A percentile compares a stretch with the other conserved stretches of the same genome.
These are phyloP conservation scores for Cylas formicarius DNA, from an alignment of 1,140 invertebrate genomes.

Conservation along the genomic window DNA sequence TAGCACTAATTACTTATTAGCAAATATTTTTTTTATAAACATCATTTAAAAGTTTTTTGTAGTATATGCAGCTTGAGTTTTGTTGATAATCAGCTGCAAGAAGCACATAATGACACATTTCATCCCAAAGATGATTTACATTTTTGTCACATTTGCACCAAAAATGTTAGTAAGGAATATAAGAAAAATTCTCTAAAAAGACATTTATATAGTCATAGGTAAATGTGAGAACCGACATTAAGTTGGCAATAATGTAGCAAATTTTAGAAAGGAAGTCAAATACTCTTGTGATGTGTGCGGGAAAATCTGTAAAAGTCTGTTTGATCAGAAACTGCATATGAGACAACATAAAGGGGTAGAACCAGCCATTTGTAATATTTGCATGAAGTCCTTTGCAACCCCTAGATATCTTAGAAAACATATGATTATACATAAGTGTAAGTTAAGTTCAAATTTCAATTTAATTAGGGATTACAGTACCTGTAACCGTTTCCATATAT, in stretches of 20 bases:
- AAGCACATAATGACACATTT: constrained; percentile 3
- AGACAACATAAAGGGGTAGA: constrained; percentile 54
- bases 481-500: background rate
- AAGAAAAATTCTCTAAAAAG: constrained; percentile 30
- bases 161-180: constrained; percentile 25
- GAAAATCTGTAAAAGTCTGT: constrained; percentile 31
- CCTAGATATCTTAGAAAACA: constrained; percentile 43
- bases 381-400: constrained; percentile 20
- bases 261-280: constrained; percentile 18
- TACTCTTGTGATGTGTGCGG: constrained; percentile 19
- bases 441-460: constrained; percentile 2
- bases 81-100: background rate
- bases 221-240: no score
- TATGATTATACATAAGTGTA: constrained; percentile 44
- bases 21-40: no score
- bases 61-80: background rate
- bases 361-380: constrained; percentile 10
- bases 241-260: background rate
- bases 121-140: constrained; percentile 14
- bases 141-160: constrained; percentile 32
- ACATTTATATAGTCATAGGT: constrained; percentile 33
- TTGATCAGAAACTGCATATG: constrained; percentile 53
- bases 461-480: background rate
- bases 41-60: background rate
- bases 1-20: no score